Percentiles rank a stretch among this genome's conserved stretches.
These are phyloP conservation scores for Hypsopygia costalis DNA, from an alignment of 2,888 invertebrate genomes.

Conservation along the genomic window DNA sequence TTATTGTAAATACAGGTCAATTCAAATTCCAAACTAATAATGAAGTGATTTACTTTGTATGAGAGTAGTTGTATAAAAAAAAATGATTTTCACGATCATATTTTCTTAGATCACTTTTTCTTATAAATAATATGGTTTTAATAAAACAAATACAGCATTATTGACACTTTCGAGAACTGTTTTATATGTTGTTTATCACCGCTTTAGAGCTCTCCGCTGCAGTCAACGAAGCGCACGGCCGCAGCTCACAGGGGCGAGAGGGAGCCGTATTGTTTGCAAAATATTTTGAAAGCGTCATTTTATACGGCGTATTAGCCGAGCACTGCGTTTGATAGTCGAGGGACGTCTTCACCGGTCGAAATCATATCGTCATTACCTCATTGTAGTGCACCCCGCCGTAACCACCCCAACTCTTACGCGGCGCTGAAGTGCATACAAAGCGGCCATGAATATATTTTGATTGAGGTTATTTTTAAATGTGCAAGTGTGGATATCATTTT, in stretches of 20 bases:
- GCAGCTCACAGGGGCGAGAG: conserved; percentile 58
- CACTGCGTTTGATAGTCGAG: conserved; percentile 71
- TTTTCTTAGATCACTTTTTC: too few relatives aligned
- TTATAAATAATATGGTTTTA: too few relatives aligned
- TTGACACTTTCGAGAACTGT: too few relatives aligned
- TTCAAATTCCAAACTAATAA: too few relatives aligned
- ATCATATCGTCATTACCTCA: conserved; percentile 71
- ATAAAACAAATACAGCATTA: too few relatives aligned
- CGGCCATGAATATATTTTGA: background rate
- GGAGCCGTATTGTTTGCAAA: conserved; percentile 76
- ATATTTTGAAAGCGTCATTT: conserved; percentile 79
- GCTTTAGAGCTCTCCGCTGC: too few relatives aligned
- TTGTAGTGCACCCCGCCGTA: conserved; percentile 45
- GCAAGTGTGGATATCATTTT: background rate
- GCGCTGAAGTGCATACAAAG: conserved; percentile 35
- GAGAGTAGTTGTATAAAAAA: too few relatives aligned
- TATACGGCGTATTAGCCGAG: conserved; percentile 72
- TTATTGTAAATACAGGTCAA: too few relatives aligned
- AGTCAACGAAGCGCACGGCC: conserved; percentile 32
- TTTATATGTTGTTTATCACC: too few relatives aligned
- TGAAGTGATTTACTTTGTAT: too few relatives aligned
- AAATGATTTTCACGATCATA: too few relatives aligned
- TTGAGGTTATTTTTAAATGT: background rate
- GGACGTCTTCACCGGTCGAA: conserved; percentile 60
- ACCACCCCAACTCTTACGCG: conserved; percentile 20